Base-by-base conservation (phyloP, 1,140 invertebrate genomes). In the Chymomyza costata region DNA sequence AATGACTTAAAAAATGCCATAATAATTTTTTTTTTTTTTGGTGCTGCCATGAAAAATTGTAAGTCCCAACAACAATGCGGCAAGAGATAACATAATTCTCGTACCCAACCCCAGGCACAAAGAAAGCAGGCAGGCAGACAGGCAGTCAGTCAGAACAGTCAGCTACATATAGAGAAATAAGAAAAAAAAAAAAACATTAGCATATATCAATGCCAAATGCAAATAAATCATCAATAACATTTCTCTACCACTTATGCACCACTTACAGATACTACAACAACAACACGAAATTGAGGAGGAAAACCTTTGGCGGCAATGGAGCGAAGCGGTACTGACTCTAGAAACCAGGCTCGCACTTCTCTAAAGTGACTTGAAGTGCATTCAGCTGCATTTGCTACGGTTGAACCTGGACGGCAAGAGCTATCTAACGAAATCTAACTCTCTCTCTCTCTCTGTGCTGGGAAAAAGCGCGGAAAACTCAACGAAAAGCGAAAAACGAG, bases 161-260 rank as follows among this genome's bases (percentile, higher is more conserved):
- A 44, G 39, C n/a, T n/a, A n/a, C n/a, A n/a, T n/a, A n/a, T n/a
- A n/a, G n/a, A n/a, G n/a, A n/a, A n/a, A n/a, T n/a, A n/a, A n/a
- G n/a, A n/a, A n/a, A n/a, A n/a, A n/a, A n/a, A 63, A 51, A 59
- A 69, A 73, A 68, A 82, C 78, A 82, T 82, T 82, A 82, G 78
- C 78, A 82, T 82, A 82, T 82, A 82, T 82, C 78, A 82, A 82
- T 82, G 78, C 78, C 78, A 82, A 80, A 78, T 78, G 78, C 78
- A 82, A 82, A 82, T 82, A 82, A 82, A 82, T 82, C 78, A 82
- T 82, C 78, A 82, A 82, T 82, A 82, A 82, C 76, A 76, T 82
- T 82, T 73, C 65, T 66, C 56, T 71, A 63, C 74, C 73, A 81
- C 73, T 80, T 80, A 81, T 80, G 73, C 73, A 80, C 73, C 73